These are phyloP conservation scores for Odontocolon sp. DNA, from an alignment of 2,888 invertebrate species.

Conservation along the genomic window DNA sequence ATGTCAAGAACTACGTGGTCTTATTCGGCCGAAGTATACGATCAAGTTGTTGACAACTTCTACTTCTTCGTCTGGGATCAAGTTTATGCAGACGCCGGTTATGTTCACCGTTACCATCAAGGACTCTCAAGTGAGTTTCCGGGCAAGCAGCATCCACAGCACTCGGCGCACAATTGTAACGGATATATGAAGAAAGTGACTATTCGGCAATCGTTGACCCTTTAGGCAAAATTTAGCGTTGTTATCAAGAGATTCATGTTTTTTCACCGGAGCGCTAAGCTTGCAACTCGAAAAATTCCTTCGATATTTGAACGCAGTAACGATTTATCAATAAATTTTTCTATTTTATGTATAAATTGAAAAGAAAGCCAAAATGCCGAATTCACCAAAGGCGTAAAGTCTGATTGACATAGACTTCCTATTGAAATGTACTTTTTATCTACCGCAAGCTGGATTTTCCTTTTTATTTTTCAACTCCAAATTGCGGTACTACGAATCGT, in stretches of 20 bases:
- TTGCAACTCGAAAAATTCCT: neutral
- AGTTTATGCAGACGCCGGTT: slow-evolving; percentile 14
- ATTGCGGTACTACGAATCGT: slow-evolving; percentile 2
- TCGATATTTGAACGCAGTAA: neutral
- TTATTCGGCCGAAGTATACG: neutral
- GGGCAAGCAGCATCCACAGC: neutral
- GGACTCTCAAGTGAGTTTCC: slow-evolving; percentile 2
- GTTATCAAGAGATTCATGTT: slow-evolving; percentile 1
- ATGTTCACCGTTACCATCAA: neutral
- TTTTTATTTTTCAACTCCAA: neutral
- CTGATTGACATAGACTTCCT: neutral
- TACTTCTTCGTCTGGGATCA: neutral
- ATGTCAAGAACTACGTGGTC: slow-evolving; percentile 1
- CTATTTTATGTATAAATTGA: neutral
- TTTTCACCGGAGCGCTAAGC: too few relatives aligned
- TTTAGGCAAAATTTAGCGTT: neutral
- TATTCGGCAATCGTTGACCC: slow-evolving; percentile 8
- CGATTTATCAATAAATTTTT: neutral
- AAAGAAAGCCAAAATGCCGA: neutral
- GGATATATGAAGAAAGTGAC: neutral
- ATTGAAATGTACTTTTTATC: neutral
- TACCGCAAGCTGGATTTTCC: neutral
- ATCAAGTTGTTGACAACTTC: neutral
- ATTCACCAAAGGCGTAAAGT: neutral
- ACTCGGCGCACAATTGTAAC: neutral